Percentiles rank a stretch among this genome's conserved stretches.
Conservation (phyloP, 1,140 invertebrate genomes). For the Wasmannia auropunctata region DNA sequence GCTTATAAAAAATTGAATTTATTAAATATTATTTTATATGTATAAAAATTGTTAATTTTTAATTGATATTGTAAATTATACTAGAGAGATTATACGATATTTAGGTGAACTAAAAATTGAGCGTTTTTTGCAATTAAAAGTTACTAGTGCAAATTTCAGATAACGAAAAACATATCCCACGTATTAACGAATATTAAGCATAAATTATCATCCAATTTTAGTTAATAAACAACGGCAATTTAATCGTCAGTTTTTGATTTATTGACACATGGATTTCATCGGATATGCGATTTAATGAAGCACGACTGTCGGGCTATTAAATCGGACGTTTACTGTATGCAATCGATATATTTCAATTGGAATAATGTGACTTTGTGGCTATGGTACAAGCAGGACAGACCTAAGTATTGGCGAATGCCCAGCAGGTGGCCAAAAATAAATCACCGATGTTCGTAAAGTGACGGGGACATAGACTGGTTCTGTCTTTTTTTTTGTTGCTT, state of each 20-base stretch:
- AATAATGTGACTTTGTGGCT: conserved; percentile 61
- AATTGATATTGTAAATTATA: background rate
- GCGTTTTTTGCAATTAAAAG: background rate
- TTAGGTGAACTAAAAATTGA: background rate
- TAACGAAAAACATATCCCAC: conserved; percentile 14
- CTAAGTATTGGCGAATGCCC: conserved; percentile 54
- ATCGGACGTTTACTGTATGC: conserved; percentile 31
- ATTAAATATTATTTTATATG: background rate
- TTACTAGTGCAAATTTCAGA: background rate
- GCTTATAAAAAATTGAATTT: background rate
- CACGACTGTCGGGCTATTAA: conserved; percentile 34
- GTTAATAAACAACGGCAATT: conserved; percentile 35
- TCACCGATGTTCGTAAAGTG: conserved; percentile 67
- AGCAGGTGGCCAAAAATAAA: conserved; percentile 78
- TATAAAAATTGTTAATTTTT: background rate
- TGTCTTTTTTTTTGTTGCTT: conserved; percentile 41
- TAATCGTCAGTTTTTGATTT: conserved; percentile 52
- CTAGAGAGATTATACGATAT: background rate
- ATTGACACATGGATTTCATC: conserved; percentile 40
- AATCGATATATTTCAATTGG: conserved; percentile 47
- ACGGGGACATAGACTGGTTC: background rate
- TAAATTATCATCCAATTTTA: conserved; percentile 51
- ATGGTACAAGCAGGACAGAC: conserved; percentile 29
- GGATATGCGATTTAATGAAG: conserved; percentile 25
- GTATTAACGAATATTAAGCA: conserved; percentile 29